Evolutionary conservation across 2,888 invertebrate species (phyloP).

Genomic region (Schrankia costaestrigalis): DNA sequence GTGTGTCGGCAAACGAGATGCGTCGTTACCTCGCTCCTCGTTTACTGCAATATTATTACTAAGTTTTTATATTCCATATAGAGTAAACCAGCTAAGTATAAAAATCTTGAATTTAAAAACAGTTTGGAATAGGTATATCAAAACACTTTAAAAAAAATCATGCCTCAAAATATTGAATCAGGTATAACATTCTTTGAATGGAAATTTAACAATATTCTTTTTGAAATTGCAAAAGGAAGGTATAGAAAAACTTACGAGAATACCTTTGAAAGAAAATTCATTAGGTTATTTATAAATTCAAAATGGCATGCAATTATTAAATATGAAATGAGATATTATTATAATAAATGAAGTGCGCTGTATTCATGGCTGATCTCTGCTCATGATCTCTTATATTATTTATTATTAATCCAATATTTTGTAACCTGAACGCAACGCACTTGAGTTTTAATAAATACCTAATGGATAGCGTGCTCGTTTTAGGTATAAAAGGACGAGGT

Average conservation of each 20-base stretch:
- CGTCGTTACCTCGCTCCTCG: constrained; percentile 53
- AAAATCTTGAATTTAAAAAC: too few species aligned
- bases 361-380: too few species aligned
- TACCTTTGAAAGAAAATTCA: constrained; percentile 38
- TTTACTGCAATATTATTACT: constrained; percentile 51
- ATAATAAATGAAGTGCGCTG: constrained; percentile 18
- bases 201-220: constrained; percentile 1
- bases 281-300: constrained; percentile 21
- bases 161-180: constrained; percentile 23
- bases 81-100: too few species aligned
- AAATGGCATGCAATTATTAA: constrained; percentile 39
- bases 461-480: constrained; percentile 67
- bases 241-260: constrained; percentile 38
- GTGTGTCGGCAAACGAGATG: constrained; percentile 75
- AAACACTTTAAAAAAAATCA: constrained; percentile 5
- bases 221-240: constrained; percentile 13
- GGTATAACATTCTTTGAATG: too few species aligned
- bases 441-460: constrained; percentile 25
- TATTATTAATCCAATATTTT: too few species aligned
- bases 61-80: constrained; percentile 36
- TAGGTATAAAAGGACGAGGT: constrained; percentile 62
- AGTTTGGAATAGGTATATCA: background rate
- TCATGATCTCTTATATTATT: too few species aligned
- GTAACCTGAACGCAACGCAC: constrained; percentile 33
- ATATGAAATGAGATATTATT: constrained; percentile 23